Evolutionary conservation across 2,113 vertebrate species (phyloP), one percentile per base, ranked within the genome.

Genomic region (Glaucidium brasilianum): DNA sequence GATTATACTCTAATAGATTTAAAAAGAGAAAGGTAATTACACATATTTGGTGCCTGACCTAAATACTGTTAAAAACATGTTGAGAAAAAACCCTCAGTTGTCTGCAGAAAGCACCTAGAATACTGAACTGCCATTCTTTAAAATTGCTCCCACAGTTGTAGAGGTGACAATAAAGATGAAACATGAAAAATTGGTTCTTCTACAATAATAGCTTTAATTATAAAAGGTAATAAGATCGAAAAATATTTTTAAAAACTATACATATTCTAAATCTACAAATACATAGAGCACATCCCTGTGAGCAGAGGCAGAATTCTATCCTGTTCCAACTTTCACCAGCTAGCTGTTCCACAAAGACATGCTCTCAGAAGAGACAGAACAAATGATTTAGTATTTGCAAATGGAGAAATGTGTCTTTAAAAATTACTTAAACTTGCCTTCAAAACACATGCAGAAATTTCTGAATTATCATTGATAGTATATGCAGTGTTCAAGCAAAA

Each of bases 401-500:
- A 87, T 12, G 5, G 25, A 80, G 50, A 81, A 88, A 49, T 1
- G 39, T 1, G 26, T 34, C 52, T 41, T 78, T 60, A 71, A 94
- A 90, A 67, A 68, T 78, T 62, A 52, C 47, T 94, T 80, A 52
- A 85, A 76, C 49, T 85, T 49, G 62, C 63, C 63, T 92, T 94
- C 26, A 74, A 84, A 90, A 90, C 0, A 6, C 19, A 3, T 8
- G 25, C 32, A 64, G 71, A 68, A 43, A 93, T 96, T 91, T 69
- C 75, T 83, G 62, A 85, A 88, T 96, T 96, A 93, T 69, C 59
- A 27, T 4, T 59, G 76, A 75, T 67, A 95, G 49, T 83, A n/a
- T 71, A 64, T 16, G 15, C 56, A 94, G 71, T 76, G 67, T 83
- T 95, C 96, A 96, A 97, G 95, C 85, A 92, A 72, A 74, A 83